Conservation (phyloP, 2,888 invertebrate species). For the Emmelina monodactyla region DNA sequence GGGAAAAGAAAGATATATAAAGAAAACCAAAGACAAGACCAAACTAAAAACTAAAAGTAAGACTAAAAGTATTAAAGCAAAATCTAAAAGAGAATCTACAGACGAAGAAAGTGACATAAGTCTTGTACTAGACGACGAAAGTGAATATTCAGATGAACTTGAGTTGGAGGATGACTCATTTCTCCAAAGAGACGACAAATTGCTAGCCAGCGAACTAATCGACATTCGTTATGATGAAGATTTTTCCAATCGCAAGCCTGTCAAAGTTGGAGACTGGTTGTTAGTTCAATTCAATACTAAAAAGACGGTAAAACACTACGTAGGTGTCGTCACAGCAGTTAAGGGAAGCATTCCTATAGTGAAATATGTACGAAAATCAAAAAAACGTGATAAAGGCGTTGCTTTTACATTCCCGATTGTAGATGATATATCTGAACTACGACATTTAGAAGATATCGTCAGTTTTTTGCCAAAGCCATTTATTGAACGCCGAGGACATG, state of each 20-base stretch:
- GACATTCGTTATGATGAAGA: no score
- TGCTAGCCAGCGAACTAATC: no score
- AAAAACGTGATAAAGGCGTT: neutral
- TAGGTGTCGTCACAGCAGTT: neutral
- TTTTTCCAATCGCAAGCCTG: neutral
- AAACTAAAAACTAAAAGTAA: neutral
- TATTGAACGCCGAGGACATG: neutral
- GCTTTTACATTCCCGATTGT: neutral
- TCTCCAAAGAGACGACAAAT: no score
- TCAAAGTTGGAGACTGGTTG: neutral
- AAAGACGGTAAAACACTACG: neutral
- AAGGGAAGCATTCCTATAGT: neutral
- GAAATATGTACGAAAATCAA: neutral
- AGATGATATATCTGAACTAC: neutral
- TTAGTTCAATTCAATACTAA: neutral
- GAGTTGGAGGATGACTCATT: no score
- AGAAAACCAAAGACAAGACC: neutral
- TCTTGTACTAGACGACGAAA: no score
- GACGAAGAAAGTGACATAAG: no score
- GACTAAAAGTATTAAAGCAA: no score
- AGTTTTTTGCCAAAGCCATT: neutral
- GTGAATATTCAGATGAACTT: no score
- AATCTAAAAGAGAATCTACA: no score
- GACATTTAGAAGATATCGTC: neutral
- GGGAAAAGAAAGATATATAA: neutral